These are phyloP conservation scores for Huso huso DNA, from an alignment of 2,797 vertebrate species.

Conservation along the genomic window DNA sequence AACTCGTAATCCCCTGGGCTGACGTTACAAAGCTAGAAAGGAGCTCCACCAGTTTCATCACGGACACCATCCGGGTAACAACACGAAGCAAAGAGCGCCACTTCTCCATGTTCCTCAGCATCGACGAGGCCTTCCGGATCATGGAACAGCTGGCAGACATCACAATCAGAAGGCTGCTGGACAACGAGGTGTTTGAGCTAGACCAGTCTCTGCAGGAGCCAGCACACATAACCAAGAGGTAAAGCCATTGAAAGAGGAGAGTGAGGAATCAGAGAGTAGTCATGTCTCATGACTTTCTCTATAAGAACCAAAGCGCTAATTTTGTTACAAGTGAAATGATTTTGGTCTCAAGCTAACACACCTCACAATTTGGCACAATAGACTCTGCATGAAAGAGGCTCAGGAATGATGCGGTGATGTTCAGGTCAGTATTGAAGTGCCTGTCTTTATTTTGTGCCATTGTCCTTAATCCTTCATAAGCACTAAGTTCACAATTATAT, in stretches of 20 bases:
- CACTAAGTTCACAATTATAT: no score
- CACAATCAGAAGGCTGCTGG: slow-evolving; percentile 80
- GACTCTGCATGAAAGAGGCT: no score
- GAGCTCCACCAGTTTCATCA: slow-evolving; percentile 76
- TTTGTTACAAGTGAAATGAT: no score
- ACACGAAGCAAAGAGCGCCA: slow-evolving; percentile 76
- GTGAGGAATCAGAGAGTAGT: not conserved
- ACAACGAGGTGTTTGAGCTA: slow-evolving; percentile 83
- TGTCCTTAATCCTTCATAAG: no score
- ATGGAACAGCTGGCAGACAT: slow-evolving; percentile 90
- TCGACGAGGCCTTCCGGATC: slow-evolving; percentile 73
- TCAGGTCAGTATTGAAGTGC: no score
- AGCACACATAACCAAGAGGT: slow-evolving; percentile 85
- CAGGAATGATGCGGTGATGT: no score
- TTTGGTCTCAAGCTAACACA: no score
- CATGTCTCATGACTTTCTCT: no score
- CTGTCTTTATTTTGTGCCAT: no score
- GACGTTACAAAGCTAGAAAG: slow-evolving; percentile 85
- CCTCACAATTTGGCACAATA: no score
- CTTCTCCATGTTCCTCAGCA: slow-evolving; percentile 91
- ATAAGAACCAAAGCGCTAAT: no score
- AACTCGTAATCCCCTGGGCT: slow-evolving; percentile 85
- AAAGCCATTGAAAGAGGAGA: slow-evolving; percentile 13
- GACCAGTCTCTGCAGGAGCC: slow-evolving; percentile 83
- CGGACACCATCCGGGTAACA: slow-evolving; percentile 74